A percentile compares a stretch with the other conserved stretches of the same genome.
phyloP scores from a whole-genome alignment of 2,888 invertebrate genomes.

The Tortrix viridana region DNA sequence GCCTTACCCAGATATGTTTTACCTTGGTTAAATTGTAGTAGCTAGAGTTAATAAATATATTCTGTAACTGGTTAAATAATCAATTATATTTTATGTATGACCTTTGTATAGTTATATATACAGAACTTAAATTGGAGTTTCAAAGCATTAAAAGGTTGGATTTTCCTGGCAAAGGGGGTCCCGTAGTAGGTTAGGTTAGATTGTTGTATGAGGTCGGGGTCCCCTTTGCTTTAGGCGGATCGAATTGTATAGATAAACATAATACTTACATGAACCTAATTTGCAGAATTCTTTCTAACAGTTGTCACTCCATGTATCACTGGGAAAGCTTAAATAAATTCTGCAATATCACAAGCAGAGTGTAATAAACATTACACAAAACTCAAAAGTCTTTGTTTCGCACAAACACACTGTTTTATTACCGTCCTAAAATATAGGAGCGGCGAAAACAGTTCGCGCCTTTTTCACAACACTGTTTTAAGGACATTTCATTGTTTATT shows the following conservation, averaged over 20 bases:
- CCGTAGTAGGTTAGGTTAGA: too few relatives aligned
- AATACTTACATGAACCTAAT: conserved; percentile 75
- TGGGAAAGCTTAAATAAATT: conserved; percentile 47
- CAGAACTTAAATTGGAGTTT: too few relatives aligned
- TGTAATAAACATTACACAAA: conserved; percentile 43
- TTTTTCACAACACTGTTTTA: conserved; percentile 65
- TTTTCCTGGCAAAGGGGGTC: too few relatives aligned
- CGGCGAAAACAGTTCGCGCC: conserved; percentile 71
- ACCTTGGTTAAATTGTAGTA: too few relatives aligned
- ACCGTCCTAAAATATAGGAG: conserved; percentile 51
- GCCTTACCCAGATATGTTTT: too few relatives aligned
- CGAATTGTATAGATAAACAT: conserved; percentile 31
- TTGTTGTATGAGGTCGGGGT: too few relatives aligned
- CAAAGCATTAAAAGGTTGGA: too few relatives aligned
- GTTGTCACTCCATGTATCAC: conserved; percentile 52
- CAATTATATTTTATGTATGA: too few relatives aligned
- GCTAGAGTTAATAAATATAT: too few relatives aligned
- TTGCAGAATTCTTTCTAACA: conserved; percentile 58
- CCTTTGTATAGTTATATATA: too few relatives aligned
- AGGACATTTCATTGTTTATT: conserved; percentile 45
- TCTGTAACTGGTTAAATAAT: too few relatives aligned
- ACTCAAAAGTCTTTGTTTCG: conserved; percentile 54
- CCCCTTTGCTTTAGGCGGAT: too few relatives aligned
- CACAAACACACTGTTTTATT: conserved; percentile 53
- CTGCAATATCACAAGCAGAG: conserved; percentile 44